phyloP scores from a whole-genome alignment of 2,888 invertebrate genomes.

The Chloromyia formosa region DNA sequence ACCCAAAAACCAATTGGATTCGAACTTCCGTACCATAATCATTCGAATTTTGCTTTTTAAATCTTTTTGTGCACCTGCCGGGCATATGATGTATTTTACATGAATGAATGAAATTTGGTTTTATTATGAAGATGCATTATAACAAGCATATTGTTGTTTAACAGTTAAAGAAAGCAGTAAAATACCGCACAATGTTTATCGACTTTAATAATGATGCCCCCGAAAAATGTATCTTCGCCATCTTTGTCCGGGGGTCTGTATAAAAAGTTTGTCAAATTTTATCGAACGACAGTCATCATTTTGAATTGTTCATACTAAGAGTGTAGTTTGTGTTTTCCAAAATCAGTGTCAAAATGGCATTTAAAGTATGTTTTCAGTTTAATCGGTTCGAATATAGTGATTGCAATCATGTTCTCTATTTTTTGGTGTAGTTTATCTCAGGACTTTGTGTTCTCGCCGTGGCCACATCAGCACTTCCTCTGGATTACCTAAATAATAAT shows the following conservation, averaged over 20 bases:
- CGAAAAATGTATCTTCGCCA: constrained; percentile 1
- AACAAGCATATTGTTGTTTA: constrained; percentile 17
- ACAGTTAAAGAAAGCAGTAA: background rate
- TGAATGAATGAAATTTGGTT: constrained; percentile 5
- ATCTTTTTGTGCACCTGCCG: background rate
- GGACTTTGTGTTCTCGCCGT: background rate
- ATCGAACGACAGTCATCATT: background rate
- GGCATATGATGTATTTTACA: background rate
- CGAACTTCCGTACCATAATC: constrained; percentile 17
- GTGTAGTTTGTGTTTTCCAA: background rate
- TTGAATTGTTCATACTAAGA: background rate
- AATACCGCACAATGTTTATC: background rate
- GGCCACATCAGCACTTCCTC: background rate
- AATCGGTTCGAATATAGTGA: background rate
- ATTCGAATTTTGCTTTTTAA: background rate
- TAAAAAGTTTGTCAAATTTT: constrained; percentile 21
- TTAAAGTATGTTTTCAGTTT: background rate
- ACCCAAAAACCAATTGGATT: too few relatives aligned
- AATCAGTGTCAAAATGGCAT: background rate
- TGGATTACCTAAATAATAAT: background rate
- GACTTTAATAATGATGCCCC: constrained; percentile 10
- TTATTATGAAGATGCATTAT: constrained; percentile 5
- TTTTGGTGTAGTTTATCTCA: background rate
- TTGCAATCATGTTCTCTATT: background rate
- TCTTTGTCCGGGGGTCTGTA: background rate